Percentiles rank a stretch among this genome's conserved stretches.
Conservation (phyloP, 2,113 vertebrate species). For the Hippotragus niger region DNA sequence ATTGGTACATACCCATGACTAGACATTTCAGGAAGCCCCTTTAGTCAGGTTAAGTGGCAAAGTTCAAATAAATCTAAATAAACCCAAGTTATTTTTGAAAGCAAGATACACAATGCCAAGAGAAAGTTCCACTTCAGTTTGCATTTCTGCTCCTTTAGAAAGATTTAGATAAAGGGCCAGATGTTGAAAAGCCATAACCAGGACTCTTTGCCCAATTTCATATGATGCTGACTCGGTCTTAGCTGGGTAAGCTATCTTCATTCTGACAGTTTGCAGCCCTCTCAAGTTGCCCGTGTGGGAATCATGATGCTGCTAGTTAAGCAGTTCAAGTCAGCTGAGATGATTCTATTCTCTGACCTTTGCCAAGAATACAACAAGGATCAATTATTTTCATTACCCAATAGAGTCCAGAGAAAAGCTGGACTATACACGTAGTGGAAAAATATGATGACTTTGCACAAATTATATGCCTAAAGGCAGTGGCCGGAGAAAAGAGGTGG, state of each 20-base stretch:
- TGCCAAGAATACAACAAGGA: constrained; percentile 60
- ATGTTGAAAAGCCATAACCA: constrained; percentile 10
- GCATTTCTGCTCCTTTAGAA: constrained; percentile 12
- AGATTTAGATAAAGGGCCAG: not conserved
- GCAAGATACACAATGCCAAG: not conserved
- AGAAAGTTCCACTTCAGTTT: not conserved
- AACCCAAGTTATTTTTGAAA: not conserved
- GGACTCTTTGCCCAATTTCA: not conserved
- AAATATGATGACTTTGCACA: not conserved
- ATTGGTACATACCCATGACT: not conserved
- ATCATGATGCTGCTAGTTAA: not conserved
- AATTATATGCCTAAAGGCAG: not conserved
- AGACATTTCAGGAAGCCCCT: not conserved
- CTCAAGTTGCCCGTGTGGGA: not conserved
- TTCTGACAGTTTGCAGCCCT: constrained; percentile 36
- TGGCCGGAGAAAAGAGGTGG: not conserved
- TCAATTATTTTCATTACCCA: constrained; percentile 63
- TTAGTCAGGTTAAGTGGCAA: not conserved
- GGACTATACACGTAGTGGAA: not conserved
- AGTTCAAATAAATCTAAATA: not conserved
- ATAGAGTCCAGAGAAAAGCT: not conserved
- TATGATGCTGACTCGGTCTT: not conserved
- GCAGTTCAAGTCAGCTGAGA: constrained; percentile 37
- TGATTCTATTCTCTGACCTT: constrained; percentile 55
- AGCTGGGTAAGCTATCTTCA: not conserved